phyloP scores from a whole-genome alignment of 2,113 vertebrate species.

The Noctilio leporinus region DNA sequence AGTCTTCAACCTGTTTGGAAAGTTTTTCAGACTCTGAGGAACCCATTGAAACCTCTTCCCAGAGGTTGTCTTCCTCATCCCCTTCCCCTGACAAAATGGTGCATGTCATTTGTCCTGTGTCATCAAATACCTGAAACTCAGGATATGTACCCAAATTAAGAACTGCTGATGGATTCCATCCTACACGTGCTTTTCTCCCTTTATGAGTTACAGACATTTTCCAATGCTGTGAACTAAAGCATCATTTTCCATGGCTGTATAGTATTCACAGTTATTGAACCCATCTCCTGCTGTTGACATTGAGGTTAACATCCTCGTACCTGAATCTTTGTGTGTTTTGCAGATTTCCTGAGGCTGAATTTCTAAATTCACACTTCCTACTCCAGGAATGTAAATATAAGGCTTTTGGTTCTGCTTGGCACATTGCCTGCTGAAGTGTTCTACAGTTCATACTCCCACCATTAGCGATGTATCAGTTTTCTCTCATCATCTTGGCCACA shows the following conservation, averaged over 20 bases:
- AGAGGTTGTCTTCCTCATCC: neutral
- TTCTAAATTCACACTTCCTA: neutral
- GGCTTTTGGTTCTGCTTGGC: neutral
- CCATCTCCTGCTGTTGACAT: neutral
- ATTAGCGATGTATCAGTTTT: neutral
- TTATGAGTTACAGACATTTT: neutral
- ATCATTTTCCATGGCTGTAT: neutral
- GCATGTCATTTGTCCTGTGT: neutral
- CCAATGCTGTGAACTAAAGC: neutral
- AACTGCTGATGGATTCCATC: neutral
- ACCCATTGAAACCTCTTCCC: neutral
- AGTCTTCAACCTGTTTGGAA: neutral
- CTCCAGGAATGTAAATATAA: neutral
- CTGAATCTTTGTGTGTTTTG: neutral
- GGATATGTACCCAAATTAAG: neutral
- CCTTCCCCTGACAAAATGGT: neutral
- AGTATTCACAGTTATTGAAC: neutral
- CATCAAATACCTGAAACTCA: neutral
- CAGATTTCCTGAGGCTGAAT: neutral
- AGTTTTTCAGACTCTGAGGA: neutral
- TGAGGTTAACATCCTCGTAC: neutral
- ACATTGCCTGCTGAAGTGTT: neutral
- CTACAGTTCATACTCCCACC: neutral
- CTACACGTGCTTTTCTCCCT: neutral
- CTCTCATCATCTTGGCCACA: neutral